Evolutionary conservation across 1,140 invertebrate species (phyloP).

Genomic region (Melanaphis sacchari): DNA sequence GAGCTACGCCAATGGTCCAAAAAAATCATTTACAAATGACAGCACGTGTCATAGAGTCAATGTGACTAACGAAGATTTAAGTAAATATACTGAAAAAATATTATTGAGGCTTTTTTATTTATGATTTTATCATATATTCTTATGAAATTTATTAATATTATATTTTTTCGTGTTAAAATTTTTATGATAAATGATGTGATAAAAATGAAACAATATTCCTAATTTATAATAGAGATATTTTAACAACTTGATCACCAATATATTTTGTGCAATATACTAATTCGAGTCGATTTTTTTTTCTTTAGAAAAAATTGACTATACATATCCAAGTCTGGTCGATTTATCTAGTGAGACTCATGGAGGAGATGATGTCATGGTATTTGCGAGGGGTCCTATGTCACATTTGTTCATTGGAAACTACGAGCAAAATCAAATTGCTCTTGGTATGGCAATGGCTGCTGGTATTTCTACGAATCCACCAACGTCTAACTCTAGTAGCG

Average conservation of each 20-base stretch:
- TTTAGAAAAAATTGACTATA: constrained; percentile 62
- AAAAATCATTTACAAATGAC: constrained; percentile 64
- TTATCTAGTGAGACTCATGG: constrained; percentile 71
- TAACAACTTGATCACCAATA: not conserved
- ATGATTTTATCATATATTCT: not conserved
- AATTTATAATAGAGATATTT: not conserved
- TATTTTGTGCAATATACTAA: not conserved
- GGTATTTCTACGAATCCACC: constrained; percentile 64
- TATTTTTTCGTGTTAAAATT: not conserved
- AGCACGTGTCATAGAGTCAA: constrained; percentile 54
- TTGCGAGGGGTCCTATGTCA: constrained; percentile 71
- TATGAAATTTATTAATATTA: no score
- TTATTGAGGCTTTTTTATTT: no score
- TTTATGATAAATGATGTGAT: not conserved
- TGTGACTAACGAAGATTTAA: constrained; percentile 59
- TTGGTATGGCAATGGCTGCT: constrained; percentile 73
- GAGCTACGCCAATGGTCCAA: constrained; percentile 78
- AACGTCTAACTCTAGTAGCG: not conserved
- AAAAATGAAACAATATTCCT: not conserved
- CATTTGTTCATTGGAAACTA: constrained; percentile 75
- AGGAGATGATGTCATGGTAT: constrained; percentile 75
- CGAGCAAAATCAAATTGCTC: constrained; percentile 75
- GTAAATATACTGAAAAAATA: not conserved
- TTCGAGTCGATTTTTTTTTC: not conserved
- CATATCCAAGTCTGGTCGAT: constrained; percentile 67